Percentiles rank a stretch among this genome's conserved stretches.
These are phyloP conservation scores for Tachycineta bicolor DNA, from an alignment of 2,113 vertebrate genomes.

Conservation along the genomic window DNA sequence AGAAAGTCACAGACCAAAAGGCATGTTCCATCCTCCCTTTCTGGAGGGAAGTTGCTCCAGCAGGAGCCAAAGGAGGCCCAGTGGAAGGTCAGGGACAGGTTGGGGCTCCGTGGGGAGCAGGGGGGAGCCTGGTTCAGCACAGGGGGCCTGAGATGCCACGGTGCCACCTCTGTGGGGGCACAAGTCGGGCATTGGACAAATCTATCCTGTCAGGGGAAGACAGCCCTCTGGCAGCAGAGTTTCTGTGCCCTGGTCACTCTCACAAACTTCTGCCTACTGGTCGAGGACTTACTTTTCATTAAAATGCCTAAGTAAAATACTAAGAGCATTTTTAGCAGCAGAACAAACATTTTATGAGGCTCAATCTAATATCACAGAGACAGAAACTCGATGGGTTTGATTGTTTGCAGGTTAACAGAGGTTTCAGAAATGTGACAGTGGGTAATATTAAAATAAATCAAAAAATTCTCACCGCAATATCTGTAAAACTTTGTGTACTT, in stretches of 20 bases:
- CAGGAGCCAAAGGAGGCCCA: background rate
- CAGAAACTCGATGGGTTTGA: background rate
- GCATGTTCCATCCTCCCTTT: background rate
- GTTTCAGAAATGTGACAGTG: background rate
- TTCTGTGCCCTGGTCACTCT: background rate
- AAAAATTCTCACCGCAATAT: background rate
- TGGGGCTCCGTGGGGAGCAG: fast-evolving
- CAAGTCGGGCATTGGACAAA: fast-evolving
- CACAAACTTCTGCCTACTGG: background rate
- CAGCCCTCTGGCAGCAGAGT: background rate
- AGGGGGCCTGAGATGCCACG: fast-evolving
- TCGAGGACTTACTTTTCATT: background rate
- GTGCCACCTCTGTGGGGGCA: fast-evolving
- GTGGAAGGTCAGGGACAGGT: background rate
- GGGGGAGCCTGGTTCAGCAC: fast-evolving
- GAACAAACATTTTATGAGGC: background rate
- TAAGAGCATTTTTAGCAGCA: background rate
- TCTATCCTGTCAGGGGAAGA: fast-evolving
- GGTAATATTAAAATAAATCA: background rate
- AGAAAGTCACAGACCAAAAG: background rate
- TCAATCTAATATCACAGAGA: background rate
- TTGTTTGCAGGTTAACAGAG: background rate
- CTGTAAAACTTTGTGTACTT: background rate
- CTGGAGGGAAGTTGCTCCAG: background rate
- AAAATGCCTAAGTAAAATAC: background rate